phyloP scores from a whole-genome alignment of 2,888 invertebrate species.

The Labia minor region DNA sequence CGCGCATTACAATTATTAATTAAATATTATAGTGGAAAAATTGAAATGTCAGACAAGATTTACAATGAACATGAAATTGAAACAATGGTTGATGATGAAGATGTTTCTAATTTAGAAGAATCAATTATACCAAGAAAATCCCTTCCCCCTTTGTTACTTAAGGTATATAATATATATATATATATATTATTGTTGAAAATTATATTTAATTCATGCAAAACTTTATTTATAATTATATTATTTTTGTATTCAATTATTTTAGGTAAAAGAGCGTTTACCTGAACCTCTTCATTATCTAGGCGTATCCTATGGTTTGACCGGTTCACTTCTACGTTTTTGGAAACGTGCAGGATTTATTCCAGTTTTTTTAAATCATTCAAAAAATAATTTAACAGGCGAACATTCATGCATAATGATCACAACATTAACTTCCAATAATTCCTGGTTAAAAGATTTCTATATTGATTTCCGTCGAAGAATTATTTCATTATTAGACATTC shows the following conservation, averaged over 20 bases:
- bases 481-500: conserved; percentile 61
- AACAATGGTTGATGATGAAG: conserved; percentile 42
- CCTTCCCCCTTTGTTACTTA: conserved; percentile 77
- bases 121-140: conserved; percentile 62
- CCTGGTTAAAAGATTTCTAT: conserved; percentile 72
- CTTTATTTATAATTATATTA: too few relatives aligned
- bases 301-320: conserved; percentile 86
- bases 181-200: too few relatives aligned
- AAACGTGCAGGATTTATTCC: conserved; percentile 69
- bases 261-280: conserved; percentile 66
- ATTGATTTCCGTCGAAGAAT: conserved; percentile 77
- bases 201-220: too few relatives aligned
- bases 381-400: conserved; percentile 93
- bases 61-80: conserved; percentile 36
- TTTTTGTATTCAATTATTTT: background rate
- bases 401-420: conserved; percentile 91
- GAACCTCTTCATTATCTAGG: conserved; percentile 88
- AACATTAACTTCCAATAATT: conserved; percentile 35
- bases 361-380: conserved; percentile 85
- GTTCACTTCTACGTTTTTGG: conserved; percentile 89
- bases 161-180: conserved; percentile 32
- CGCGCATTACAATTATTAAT: conserved; percentile 73
- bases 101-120: conserved; percentile 57
- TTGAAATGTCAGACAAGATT: conserved; percentile 58
- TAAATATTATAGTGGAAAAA: conserved; percentile 78